Conservation (phyloP, 2,113 vertebrate species). For the Erpornis zantholeuca region DNA sequence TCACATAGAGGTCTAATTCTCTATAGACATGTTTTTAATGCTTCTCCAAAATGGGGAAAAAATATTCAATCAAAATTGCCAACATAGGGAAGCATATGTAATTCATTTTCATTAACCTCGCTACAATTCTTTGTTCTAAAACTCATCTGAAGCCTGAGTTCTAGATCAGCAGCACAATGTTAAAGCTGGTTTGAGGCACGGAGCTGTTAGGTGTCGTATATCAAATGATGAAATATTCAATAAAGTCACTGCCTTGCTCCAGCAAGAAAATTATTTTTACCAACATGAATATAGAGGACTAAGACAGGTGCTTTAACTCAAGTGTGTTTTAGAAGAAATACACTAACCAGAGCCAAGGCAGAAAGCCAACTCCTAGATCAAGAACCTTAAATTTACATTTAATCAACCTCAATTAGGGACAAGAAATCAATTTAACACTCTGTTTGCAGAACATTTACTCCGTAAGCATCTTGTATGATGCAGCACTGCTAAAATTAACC, state of each 20-base stretch:
- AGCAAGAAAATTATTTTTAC: not conserved
- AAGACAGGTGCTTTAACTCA: not conserved
- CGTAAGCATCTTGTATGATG: not conserved
- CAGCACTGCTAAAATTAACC: not conserved
- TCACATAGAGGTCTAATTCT: not conserved
- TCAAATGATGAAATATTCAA: not conserved
- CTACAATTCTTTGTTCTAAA: not conserved
- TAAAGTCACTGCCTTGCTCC: not conserved
- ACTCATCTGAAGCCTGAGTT: not conserved
- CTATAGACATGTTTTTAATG: not conserved
- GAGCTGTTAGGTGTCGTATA: not conserved
- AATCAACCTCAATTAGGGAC: not conserved
- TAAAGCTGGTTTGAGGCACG: not conserved
- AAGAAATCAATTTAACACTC: slow-evolving; percentile 31
- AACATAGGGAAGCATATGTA: not conserved
- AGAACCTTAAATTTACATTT: slow-evolving; percentile 35
- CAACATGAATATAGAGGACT: not conserved
- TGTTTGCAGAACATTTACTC: slow-evolving; percentile 6
- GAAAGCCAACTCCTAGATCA: not conserved
- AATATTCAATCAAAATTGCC: not conserved
- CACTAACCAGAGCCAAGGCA: not conserved
- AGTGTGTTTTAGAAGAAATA: not conserved
- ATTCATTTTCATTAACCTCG: not conserved
- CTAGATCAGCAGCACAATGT: not conserved
- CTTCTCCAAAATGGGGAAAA: not conserved